Evolutionary conservation across 2,113 vertebrate genomes (phyloP), one percentile per base, ranked within the genome.

Genomic region (Thomomys bottae): DNA sequence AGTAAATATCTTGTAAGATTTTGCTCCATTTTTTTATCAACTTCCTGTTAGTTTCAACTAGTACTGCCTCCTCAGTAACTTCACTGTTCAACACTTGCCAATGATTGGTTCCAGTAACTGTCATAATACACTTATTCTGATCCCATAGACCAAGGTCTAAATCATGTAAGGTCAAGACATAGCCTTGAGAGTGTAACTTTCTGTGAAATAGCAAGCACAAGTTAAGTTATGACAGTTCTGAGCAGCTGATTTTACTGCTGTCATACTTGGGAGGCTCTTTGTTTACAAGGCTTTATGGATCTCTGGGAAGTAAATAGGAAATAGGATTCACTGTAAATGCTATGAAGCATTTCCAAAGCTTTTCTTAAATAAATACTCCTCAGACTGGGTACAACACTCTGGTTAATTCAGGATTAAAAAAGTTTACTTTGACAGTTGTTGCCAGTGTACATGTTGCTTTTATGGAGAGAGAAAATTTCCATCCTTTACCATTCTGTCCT

Each of bases 161-260:
- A 63, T 80, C 49, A 72, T 49, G 32, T 64, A 57, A 67, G 40
- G 64, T 66, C 21, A 77, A 61, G 45, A 49, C 59, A 32, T 71
- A 92, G 11, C 30, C 57, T 68, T 87, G n/a, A 84, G 67, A 61
- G 6, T 49, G 57, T 34, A 81, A 36, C 73, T 73, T 90, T 84
- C 77, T 15, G 18, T 20, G 63, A 54, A 20, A 36, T 84, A 5
- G 76, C 67, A 49, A 21, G 38, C 14, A 49, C 14, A 49, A 71
- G 61, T 57, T n/a, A 78, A 34, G 5, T 59, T 18, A 32, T 78
- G 40, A 34, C 17, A 84, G 30, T 59, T 87, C 40, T 84, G 30
- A 34, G n/a, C 26, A 42, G 15, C 28, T 91, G 9, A 2, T 79
- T 71, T 70, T 73, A 77, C 26, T 45, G 61, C 26, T 80, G 5